phyloP scores from a whole-genome alignment of 2,888 invertebrate species.

The Mesorhabditis spiculigera region DNA sequence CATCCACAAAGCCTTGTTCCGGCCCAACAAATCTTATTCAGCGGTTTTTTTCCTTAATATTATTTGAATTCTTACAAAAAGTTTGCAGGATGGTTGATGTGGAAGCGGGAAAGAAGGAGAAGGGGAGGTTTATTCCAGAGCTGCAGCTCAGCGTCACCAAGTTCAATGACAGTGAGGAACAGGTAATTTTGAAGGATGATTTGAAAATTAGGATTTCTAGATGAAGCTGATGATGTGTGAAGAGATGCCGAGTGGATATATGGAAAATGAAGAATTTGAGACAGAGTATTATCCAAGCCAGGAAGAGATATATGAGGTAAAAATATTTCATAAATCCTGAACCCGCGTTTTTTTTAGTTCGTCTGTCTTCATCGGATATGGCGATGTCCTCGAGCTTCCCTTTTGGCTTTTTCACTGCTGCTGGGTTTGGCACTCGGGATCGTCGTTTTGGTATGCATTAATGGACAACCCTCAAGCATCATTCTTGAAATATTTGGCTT shows the following conservation, averaged over 20 bases:
- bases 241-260: not conserved
- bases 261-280: not conserved
- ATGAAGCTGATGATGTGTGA: constrained; percentile 3
- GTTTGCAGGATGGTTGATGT: too few species aligned
- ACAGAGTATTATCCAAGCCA: not conserved
- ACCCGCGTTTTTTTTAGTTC: constrained; percentile 1
- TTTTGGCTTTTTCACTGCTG: not conserved
- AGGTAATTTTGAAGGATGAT: not conserved
- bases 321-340: not conserved
- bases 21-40: too few species aligned
- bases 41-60: too few species aligned
- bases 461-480: not conserved
- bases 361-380: constrained; percentile 6
- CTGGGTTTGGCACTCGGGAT: not conserved
- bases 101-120: not conserved
- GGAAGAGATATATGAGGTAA: constrained; percentile 1
- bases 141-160: constrained; percentile 25
- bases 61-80: too few species aligned
- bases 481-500: too few species aligned
- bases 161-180: constrained; percentile 26
- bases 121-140: constrained; percentile 13
- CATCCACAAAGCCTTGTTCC: too few species aligned
- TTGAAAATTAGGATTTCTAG: not conserved
- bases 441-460: not conserved
- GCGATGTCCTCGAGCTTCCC: not conserved